These are phyloP conservation scores for Arrhamphus sclerolepis DNA, from an alignment of 2,797 vertebrate genomes.

Conservation along the genomic window DNA sequence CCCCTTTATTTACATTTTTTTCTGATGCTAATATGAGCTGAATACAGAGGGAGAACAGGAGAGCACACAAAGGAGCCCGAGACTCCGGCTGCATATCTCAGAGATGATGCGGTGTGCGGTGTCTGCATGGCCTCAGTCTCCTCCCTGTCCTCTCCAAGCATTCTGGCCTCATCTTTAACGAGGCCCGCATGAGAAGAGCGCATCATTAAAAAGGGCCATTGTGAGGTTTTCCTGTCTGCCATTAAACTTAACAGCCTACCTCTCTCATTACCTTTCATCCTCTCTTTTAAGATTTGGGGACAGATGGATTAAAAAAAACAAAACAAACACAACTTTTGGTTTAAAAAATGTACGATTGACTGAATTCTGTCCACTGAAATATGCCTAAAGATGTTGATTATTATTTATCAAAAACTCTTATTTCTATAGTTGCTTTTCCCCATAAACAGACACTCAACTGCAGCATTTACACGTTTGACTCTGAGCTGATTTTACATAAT, in stretches of 20 bases:
- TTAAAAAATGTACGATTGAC: slow-evolving; percentile 73
- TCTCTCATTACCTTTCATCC: slow-evolving; percentile 84
- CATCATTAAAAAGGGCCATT: slow-evolving; percentile 89
- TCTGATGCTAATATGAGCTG: slow-evolving; percentile 70
- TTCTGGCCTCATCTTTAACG: slow-evolving; percentile 74
- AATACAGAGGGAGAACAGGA: slow-evolving; percentile 47
- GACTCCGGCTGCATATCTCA: slow-evolving; percentile 38
- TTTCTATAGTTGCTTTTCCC: neutral
- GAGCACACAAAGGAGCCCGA: slow-evolving; percentile 49
- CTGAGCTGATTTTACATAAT: slow-evolving; percentile 44
- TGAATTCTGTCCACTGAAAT: slow-evolving; percentile 53
- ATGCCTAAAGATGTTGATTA: too few relatives aligned
- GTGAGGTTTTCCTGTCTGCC: slow-evolving; percentile 87
- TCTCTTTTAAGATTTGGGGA: slow-evolving; percentile 61
- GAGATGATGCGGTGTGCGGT: slow-evolving; percentile 33
- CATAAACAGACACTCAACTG: slow-evolving; percentile 16
- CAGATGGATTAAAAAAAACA: slow-evolving; percentile 82
- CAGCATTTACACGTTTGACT: slow-evolving; percentile 28
- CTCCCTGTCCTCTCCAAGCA: slow-evolving; percentile 58
- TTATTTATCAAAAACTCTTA: slow-evolving; percentile 19
- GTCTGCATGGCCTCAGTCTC: slow-evolving; percentile 44
- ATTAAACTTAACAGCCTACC: slow-evolving; percentile 89
- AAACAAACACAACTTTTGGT: slow-evolving; percentile 89
- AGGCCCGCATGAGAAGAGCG: slow-evolving; percentile 83
- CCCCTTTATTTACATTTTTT: slow-evolving; percentile 66